Evolutionary conservation across 2,888 invertebrate genomes (phyloP), one percentile per base, ranked within the genome.

Genomic region (Rotaria sp.): DNA sequence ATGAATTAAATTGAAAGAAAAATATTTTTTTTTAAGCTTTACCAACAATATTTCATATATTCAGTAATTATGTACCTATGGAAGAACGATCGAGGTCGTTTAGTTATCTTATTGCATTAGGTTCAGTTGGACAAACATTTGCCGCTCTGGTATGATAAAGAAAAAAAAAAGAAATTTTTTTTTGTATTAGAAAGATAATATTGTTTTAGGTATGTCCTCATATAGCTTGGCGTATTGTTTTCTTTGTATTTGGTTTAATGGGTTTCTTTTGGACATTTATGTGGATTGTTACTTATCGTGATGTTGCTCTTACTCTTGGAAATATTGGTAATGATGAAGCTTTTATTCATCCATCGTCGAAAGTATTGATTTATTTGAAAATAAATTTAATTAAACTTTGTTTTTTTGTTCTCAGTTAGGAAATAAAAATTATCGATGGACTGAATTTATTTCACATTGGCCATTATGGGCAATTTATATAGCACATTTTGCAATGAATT

Each of bases 401-500:
- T 35, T 52, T n/a, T 84, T 13, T 59, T 85, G 24, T 87, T 88
- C 89, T 75, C 89, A 93, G 93, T 92, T 92, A 57, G 91, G 91
- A 88, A 93, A 92, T 88, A 91, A 92, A 87, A 93, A 92, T 89
- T 92, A 93, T 84, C 91, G 92, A 59, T 94, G 94, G 94, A 92
- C 92, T 26, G 94, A 94, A 89, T 94, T 94, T 88, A 91, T 94
- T 84, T 90, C 92, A 74, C 93, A 94, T 89, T 94, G 94, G 93
- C 93, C 94, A 0, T 90, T 94, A 50, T 94, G 94, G 94, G 93
- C 94, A 11, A 93, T 94, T 88, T 94, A 94, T 89, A 92, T 93
- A 87, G 94, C 94, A 55, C 94, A 94, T 91, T 94, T 94, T 90
- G 93, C 94, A 50, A 94, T 94, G 94, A 94, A 94, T 90, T 94